A percentile compares a stretch with the other conserved stretches of the same genome.
phyloP scores from a whole-genome alignment of 2,797 vertebrate species.

The Chelonia mydas region DNA sequence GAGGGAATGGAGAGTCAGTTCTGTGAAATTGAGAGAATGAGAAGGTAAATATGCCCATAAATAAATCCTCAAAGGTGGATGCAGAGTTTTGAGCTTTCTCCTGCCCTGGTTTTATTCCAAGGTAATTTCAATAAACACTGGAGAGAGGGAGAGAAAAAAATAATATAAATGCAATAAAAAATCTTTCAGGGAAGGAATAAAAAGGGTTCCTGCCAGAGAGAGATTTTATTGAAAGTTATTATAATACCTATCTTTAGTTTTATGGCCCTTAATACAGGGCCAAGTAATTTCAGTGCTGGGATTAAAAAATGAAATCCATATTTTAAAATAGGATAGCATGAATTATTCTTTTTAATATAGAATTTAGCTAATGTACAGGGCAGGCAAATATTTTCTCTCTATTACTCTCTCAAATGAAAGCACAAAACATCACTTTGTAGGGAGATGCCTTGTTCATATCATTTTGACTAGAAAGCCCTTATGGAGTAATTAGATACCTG shows the following conservation, averaged over 20 bases:
- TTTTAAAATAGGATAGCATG: slow-evolving; percentile 74
- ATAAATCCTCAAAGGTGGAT: slow-evolving; percentile 76
- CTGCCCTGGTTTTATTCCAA: slow-evolving; percentile 73
- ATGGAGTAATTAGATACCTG: not conserved
- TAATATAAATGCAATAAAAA: slow-evolving; percentile 80
- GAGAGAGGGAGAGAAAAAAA: slow-evolving; percentile 68
- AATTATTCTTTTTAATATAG: slow-evolving; percentile 79
- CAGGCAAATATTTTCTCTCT: slow-evolving; percentile 58
- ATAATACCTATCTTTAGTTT: slow-evolving; percentile 81
- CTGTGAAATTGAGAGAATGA: slow-evolving; percentile 69
- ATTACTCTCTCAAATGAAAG: slow-evolving; percentile 38
- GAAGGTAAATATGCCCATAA: slow-evolving; percentile 79
- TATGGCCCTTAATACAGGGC: slow-evolving; percentile 74
- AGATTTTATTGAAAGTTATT: slow-evolving; percentile 83
- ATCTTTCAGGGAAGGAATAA: slow-evolving; percentile 77
- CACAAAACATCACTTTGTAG: slow-evolving; percentile 2
- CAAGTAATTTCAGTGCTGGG: slow-evolving; percentile 76
- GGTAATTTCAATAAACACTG: slow-evolving; percentile 79
- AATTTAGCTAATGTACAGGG: slow-evolving; percentile 61
- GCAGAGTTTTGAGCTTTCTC: slow-evolving; percentile 73
- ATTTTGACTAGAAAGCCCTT: not conserved
- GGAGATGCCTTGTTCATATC: not conserved
- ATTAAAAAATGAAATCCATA: slow-evolving; percentile 78
- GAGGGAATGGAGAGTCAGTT: slow-evolving; percentile 70
- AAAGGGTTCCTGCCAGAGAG: slow-evolving; percentile 72